Conservation (phyloP, 2,888 invertebrate genomes). For the Orthonevra nobilis region DNA sequence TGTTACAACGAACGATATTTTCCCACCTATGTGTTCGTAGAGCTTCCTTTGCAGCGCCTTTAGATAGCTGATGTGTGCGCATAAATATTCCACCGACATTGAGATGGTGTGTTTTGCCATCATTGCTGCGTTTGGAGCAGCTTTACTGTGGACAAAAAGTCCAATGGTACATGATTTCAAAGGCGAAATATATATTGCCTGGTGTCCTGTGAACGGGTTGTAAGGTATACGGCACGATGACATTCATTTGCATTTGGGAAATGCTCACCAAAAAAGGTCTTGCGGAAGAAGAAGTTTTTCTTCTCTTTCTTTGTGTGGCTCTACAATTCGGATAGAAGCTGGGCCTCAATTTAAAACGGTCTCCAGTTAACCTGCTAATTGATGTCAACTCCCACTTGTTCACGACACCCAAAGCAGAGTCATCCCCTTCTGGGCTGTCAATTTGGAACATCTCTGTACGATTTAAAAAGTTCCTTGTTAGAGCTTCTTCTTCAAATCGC, state of each 20-base stretch:
- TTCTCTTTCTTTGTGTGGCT: background rate
- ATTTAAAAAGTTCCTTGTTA: background rate
- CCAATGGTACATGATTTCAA: constrained; percentile 56
- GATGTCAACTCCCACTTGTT: background rate
- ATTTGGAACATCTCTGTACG: background rate
- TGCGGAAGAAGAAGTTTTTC: background rate
- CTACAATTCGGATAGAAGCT: background rate
- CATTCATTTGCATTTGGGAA: constrained; percentile 44
- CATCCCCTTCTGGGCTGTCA: background rate
- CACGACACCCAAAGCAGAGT: no score
- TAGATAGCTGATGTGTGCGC: constrained; percentile 59
- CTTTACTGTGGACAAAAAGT: constrained; percentile 29
- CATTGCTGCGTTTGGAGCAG: constrained; percentile 1
- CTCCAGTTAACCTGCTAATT: background rate
- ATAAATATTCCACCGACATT: constrained; percentile 63
- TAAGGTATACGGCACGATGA: constrained; percentile 42
- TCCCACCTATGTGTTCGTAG: constrained; percentile 60
- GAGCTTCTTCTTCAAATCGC: background rate
- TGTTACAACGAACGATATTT: constrained; percentile 66
- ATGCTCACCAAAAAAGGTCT: constrained; percentile 26
- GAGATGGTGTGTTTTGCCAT: constrained; percentile 36
- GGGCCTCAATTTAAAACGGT: background rate
- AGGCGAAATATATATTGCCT: constrained; percentile 54
- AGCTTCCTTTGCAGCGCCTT: constrained; percentile 45
- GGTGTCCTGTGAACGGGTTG: constrained; percentile 41